Percentiles rank a stretch among this genome's conserved stretches.
phyloP scores from a whole-genome alignment of 2,888 invertebrate genomes.

The Chelonus formosanus region DNA sequence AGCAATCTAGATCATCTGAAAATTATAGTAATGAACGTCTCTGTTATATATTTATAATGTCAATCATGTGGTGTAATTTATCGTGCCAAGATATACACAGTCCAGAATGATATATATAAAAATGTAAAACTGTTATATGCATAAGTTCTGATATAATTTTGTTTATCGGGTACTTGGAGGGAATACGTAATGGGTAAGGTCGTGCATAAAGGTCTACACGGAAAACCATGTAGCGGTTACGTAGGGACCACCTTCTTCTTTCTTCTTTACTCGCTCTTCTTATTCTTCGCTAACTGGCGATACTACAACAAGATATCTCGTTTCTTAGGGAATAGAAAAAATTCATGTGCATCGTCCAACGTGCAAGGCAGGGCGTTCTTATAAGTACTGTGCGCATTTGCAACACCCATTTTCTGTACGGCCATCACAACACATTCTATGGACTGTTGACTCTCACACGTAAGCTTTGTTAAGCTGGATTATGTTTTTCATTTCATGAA shows the following conservation, averaged over 20 bases:
- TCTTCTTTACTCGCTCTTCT: background rate
- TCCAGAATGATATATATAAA: no score
- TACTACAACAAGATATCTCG: constrained; percentile 21
- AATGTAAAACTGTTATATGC: no score
- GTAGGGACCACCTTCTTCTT: background rate
- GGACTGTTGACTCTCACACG: no score
- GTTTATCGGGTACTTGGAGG: background rate
- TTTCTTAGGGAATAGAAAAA: constrained; percentile 15
- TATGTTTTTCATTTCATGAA: background rate
- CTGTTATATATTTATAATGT: no score
- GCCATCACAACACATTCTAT: no score
- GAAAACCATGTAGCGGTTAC: constrained; percentile 15
- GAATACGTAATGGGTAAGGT: constrained; percentile 19
- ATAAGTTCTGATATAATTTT: no score
- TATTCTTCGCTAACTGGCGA: constrained; percentile 7
- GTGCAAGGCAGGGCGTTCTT: constrained; percentile 24
- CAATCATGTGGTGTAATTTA: no score
- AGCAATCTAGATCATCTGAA: no score
- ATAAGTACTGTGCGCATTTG: constrained; percentile 14
- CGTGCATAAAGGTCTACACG: constrained; percentile 4
- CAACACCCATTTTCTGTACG: constrained; percentile 23
- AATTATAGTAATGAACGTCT: no score
- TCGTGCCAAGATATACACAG: background rate
- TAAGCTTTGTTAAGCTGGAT: no score
- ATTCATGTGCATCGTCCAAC: constrained; percentile 23